Evolutionary conservation across 1,140 invertebrate species (phyloP), one percentile per base, ranked within the genome.

Genomic region (Aphis gossypii): DNA sequence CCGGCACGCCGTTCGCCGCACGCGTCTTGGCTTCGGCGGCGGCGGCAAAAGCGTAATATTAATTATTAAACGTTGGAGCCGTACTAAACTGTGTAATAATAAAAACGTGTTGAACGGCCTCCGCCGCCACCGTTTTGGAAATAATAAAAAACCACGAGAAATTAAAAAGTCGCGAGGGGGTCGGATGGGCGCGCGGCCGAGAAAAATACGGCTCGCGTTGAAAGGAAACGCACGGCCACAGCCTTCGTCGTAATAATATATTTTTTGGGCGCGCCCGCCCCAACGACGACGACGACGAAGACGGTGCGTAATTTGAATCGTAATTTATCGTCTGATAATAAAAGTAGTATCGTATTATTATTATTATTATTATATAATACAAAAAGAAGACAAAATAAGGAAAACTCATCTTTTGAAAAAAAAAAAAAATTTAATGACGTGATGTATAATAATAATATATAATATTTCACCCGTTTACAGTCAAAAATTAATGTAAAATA

Each of bases 151-250:
- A 60, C 38, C 35, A 14, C 54, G 38, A 84, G 91, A 93, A 93
- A 93, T 93, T 93, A 93, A 93, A 93, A 93, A 90, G 46, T 51
- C 46, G 48, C 68, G 48, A 54, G 91, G 46, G 91, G 48, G 91
- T 76, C 44, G 90, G 88, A 23, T 54, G 30, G 21, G n/a, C 35
- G 41, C 38, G 6, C 38, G 11, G 35, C 38, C 25, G 82, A 82
- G 38, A 82, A 91, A 44, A 76, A 76, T 38, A 83, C 30, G n/a
- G 60, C 11, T 44, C 56, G 38, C 54, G 84, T 84, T 84, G 48
- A 93, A 93, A 93, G 54, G 82, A 84, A 93, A 54, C 44, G 44
- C 76, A 9, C 35, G 30, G 84, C 25, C 44, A 18, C 51, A 41
- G 60, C 60, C 60, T 4, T 91, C 35, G 11, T 68, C 35, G 30